These are phyloP conservation scores for Drosophila prosaltans DNA, from an alignment of 1,140 invertebrate genomes.

Conservation along the genomic window DNA sequence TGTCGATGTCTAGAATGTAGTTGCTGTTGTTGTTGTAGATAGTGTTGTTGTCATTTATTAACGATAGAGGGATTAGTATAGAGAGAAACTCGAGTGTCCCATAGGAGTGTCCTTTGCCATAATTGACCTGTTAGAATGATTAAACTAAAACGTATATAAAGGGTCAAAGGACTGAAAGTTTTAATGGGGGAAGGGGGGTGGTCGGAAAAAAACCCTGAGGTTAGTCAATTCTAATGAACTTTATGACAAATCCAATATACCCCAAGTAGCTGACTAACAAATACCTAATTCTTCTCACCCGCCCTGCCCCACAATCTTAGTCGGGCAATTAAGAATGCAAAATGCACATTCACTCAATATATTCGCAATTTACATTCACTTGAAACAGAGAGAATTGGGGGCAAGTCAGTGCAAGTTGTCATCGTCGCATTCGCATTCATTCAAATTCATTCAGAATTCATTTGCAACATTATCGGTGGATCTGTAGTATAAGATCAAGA, in stretches of 20 bases:
- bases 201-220: neutral
- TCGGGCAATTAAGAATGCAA: no score
- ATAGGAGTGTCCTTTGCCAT: neutral
- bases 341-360: no score
- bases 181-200: no score
- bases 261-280: no score
- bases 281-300: no score
- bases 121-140: no score
- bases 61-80: neutral
- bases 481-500: no score
- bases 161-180: no score
- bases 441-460: slow-evolving; percentile 1
- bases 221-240: neutral
- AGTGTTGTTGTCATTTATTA: neutral
- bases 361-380: neutral
- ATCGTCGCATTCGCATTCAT: neutral
- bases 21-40: neutral
- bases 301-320: no score
- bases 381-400: slow-evolving; percentile 25
- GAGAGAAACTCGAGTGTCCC: neutral
- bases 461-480: neutral
- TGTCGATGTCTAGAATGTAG: neutral
- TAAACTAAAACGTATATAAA: no score
- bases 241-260: slow-evolving; percentile 5
- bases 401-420: neutral